These are phyloP conservation scores for Magallana gigas DNA, from an alignment of 1,140 invertebrate genomes.

Conservation along the genomic window DNA sequence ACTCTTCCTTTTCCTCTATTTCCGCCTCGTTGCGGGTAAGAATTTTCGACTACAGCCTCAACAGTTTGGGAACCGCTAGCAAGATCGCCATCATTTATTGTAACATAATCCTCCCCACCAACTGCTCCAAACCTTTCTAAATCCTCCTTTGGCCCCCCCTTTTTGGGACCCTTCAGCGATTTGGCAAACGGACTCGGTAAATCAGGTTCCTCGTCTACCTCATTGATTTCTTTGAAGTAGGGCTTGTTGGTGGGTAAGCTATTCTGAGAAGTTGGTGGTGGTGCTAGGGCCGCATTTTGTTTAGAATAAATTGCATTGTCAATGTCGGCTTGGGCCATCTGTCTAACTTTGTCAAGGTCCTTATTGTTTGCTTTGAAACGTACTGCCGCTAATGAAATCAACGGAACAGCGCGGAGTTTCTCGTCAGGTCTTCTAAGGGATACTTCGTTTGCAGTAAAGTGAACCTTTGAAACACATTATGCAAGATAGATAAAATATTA, in stretches of 20 bases:
- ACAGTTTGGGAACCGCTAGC: neutral
- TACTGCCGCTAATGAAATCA: neutral
- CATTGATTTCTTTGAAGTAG: neutral
- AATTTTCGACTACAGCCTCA: neutral
- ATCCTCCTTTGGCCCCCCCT: neutral
- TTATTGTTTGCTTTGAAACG: constrained; percentile 1
- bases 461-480: constrained; percentile 15
- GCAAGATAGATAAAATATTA: neutral
- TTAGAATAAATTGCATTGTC: neutral
- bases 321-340: neutral
- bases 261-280: neutral
- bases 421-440: constrained; percentile 3
- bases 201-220: neutral
- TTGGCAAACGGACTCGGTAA: neutral
- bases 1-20: neutral
- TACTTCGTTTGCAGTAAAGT: neutral
- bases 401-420: neutral
- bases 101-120: neutral
- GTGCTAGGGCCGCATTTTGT: neutral
- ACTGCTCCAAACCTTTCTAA: neutral
- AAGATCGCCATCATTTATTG: neutral
- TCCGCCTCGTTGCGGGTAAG: neutral
- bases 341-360: neutral
- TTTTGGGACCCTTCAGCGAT: neutral
- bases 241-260: neutral